Evolutionary conservation across 2,113 vertebrate genomes (phyloP).

Genomic region (Neolamprologus fasciatus): DNA sequence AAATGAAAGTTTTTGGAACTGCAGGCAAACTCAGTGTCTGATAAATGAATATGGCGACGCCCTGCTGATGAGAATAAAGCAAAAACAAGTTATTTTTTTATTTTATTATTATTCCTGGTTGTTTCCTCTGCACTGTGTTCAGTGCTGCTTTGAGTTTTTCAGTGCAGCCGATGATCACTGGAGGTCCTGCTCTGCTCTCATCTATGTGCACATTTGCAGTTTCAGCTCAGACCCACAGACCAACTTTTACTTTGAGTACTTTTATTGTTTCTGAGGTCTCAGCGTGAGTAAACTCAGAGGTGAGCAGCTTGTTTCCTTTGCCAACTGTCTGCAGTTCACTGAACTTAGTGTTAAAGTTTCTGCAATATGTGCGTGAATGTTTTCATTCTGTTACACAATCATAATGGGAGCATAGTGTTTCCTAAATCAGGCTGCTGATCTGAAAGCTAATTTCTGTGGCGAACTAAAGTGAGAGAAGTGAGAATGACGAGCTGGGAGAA

Average conservation of each 20-base stretch:
- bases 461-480: fast-evolving
- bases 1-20: not conserved
- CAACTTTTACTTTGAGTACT: not conserved
- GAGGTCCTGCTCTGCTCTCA: not conserved
- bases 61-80: not conserved
- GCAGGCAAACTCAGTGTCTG: not conserved
- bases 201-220: not conserved
- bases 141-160: fast-evolving
- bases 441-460: not conserved
- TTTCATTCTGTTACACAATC: not conserved
- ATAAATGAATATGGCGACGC: fast-evolving
- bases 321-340: not conserved
- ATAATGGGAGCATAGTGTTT: not conserved
- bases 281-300: fast-evolving
- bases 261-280: not conserved
- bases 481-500: not conserved
- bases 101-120: not conserved
- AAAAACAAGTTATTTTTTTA: not conserved
- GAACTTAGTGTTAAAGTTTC: fast-evolving
- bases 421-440: not conserved
- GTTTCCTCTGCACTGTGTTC: not conserved
- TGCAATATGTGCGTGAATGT: not conserved
- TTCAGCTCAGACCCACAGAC: not conserved
- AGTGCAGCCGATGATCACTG: not conserved
- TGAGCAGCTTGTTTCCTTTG: not conserved